Base-by-base conservation (phyloP, 1,140 invertebrate species). In the Phortica variegata region DNA sequence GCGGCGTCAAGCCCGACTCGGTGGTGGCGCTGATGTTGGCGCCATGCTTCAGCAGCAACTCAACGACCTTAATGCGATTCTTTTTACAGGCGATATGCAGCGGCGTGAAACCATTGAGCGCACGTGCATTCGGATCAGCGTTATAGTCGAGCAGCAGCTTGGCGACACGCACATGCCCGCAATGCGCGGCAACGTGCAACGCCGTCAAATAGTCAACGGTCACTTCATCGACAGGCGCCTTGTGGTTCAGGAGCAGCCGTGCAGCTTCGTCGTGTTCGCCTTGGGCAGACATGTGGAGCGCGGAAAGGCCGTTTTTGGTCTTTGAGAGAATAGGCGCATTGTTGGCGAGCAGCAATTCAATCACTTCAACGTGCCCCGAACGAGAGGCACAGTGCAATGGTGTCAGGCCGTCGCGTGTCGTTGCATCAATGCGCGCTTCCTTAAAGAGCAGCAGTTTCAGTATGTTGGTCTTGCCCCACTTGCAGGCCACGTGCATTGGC, bases 81-180 rank as follows among this genome's bases (percentile, higher is more conserved):
- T 99, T 99, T 78, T 99, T 99, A 77, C 96, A 99, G 26, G 97
- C 97, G 74, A 99, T 98, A 71, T 98, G 95, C 37, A 99, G 82
- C 0, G 97, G 96, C 1, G 95, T 99, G 73, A 99, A 99, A 10
- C 97, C 97, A 77, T 99, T 99, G 17, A 99, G 81, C 37, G 97
- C 97, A 38, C 96, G 81, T 0, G 96, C 88, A 77, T 99, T 98
- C 0, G 95, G 89, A 79, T 99, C 95, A n/a, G 95, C 96, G 58
- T 95, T 93, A 68, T 92, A 83, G 53, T 89, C 94, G 39, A 98
- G 80, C 12, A 99, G 80, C 17, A 98, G 79, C 78, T 97, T 98
- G 2, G 96, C 95, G 7, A 98, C 95, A 52, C 78, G 78, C 15
- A 95, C 93, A 78, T 98, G 95, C 9, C 95, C 95, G 68, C 88